These are phyloP conservation scores for Phasianus colchicus DNA, from an alignment of 2,113 vertebrate genomes.

Conservation along the genomic window DNA sequence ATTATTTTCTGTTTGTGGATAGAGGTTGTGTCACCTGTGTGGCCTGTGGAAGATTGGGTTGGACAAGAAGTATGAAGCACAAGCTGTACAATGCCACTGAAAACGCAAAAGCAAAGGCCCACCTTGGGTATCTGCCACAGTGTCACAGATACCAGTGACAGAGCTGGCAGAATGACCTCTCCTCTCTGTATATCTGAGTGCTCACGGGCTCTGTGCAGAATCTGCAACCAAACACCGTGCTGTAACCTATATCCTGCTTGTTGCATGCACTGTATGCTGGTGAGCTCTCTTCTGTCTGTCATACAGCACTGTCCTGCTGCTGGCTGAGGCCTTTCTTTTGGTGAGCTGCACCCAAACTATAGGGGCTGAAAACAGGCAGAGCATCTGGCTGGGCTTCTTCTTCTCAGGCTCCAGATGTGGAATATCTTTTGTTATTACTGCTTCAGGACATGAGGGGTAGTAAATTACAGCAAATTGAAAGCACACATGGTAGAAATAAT, in stretches of 20 bases:
- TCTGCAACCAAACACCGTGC: neutral
- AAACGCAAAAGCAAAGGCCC: neutral
- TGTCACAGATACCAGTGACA: neutral
- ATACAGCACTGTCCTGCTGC: neutral
- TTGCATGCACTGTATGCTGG: accelerated
- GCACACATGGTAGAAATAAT: neutral
- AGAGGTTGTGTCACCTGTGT: neutral
- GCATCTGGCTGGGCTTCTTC: neutral
- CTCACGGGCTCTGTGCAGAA: neutral
- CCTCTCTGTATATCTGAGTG: neutral
- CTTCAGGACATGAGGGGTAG: neutral
- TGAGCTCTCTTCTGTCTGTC: neutral
- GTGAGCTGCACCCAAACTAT: neutral
- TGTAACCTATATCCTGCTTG: neutral
- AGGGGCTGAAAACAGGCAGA: neutral
- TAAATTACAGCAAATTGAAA: neutral
- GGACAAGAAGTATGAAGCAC: neutral
- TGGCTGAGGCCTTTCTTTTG: neutral
- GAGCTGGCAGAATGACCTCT: neutral
- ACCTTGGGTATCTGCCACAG: neutral
- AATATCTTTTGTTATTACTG: neutral
- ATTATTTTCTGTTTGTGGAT: neutral
- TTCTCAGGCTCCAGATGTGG: neutral
- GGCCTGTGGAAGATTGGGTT: accelerated
- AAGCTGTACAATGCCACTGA: neutral